A percentile compares a stretch with the other conserved stretches of the same genome.
phyloP scores from a whole-genome alignment of 2,888 invertebrate genomes.

The Philaethria dido region DNA sequence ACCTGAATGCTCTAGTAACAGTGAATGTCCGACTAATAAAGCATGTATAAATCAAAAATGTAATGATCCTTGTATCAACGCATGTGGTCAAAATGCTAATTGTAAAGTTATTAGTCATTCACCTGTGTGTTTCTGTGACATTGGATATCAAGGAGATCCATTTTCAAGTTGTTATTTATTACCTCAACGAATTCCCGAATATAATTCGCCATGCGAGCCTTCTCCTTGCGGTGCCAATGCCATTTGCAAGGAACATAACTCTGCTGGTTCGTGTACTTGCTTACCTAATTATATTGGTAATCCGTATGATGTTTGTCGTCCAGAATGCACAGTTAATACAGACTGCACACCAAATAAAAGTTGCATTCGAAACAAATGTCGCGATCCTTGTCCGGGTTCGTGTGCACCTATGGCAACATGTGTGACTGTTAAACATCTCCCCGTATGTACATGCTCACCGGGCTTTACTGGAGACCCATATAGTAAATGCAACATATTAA shows the following conservation, averaged over 20 bases:
- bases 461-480: constrained; percentile 91
- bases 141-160: constrained; percentile 87
- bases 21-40: constrained; percentile 86
- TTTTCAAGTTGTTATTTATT: constrained; percentile 84
- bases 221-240: constrained; percentile 87
- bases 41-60: constrained; percentile 88
- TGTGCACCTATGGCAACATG: constrained; percentile 90
- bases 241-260: constrained; percentile 83
- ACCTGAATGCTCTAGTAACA: constrained; percentile 89
- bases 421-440: constrained; percentile 88
- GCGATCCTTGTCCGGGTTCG: constrained; percentile 90
- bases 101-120: constrained; percentile 90
- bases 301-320: constrained; percentile 90
- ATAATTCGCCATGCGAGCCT: constrained; percentile 82
- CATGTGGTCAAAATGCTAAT: constrained; percentile 88
- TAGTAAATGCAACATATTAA: constrained; percentile 78
- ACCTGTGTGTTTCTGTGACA: constrained; percentile 88
- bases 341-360: constrained; percentile 88
- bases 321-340: constrained; percentile 88
- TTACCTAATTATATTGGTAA: constrained; percentile 89
- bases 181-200: constrained; percentile 69
- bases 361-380: constrained; percentile 89
- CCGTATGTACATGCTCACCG: constrained; percentile 86
- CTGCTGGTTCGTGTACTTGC: constrained; percentile 88
- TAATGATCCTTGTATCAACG: constrained; percentile 86